Base-by-base conservation (phyloP, 1,140 invertebrate genomes). In the Drosophila pseudoobscura region DNA sequence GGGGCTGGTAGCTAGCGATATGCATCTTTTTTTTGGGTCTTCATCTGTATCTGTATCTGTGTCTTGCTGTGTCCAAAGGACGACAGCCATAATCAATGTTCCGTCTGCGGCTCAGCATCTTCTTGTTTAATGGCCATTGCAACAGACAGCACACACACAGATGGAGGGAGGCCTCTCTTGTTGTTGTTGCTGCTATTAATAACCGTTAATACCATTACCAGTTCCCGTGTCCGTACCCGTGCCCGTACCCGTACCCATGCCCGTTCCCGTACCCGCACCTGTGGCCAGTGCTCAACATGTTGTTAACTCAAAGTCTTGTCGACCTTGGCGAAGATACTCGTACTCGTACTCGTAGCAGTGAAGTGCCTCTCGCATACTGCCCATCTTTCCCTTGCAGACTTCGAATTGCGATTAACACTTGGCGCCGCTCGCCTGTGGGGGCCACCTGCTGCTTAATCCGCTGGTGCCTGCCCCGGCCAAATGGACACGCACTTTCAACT, bases 121-220 rank as follows among this genome's bases (percentile, higher is more conserved):
- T 75, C 71, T 75, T 43, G 71, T 43, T 75, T 74, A 75, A 74
- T 75, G 71, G 44, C 35, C 47, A 75, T 85, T 85, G 82, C 80
- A 82, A 78, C 78, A 85, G 44, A 68, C 26, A 24, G 39, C 20
- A 17, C 17, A 17, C 3, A 44, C 20, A 52, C n/a, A 51, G 7
- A 24, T 3, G 31, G 22, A 35, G 46, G 47, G 26, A 39, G 44
- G 55, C 26, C 59, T 41, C 58, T 26, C 49, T 13, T 35, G 31
- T 4, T 22, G 24, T 70, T 54, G 26, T 53, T 53, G 44, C 47
- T 59, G 73, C 62, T 68, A 74, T 84, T 69, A 84, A 84, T 85
- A 78, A 82, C 62, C 35, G 72, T 73, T 84, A 80, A 80, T 60
- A 60, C 76, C 55, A 39, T 39, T 13, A 5, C 35, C 35, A 11